Percentiles rank a stretch among this genome's conserved stretches.
These are phyloP conservation scores for Strix aluco DNA, from an alignment of 2,113 vertebrate genomes.

Conservation along the genomic window DNA sequence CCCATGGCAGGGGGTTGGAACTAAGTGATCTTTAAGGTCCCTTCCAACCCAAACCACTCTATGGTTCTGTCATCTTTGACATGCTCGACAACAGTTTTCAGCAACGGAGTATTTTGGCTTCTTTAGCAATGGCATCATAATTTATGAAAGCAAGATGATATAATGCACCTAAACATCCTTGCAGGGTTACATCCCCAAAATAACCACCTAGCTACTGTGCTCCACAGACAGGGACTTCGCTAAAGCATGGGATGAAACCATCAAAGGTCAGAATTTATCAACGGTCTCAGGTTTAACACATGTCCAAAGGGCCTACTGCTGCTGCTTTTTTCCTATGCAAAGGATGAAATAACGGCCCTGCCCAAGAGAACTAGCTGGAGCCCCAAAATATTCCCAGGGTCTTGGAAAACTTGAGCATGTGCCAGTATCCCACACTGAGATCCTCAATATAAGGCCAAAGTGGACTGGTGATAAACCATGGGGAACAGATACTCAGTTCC, in stretches of 20 bases:
- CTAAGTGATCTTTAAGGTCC: no score
- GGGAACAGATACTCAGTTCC: not conserved
- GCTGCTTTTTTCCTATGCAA: not conserved
- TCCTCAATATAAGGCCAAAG: not conserved
- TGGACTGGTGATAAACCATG: not conserved
- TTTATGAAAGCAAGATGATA: not conserved
- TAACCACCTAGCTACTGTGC: not conserved
- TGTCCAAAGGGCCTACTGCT: not conserved
- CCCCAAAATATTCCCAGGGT: not conserved
- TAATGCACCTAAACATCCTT: not conserved
- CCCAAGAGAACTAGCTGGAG: not conserved
- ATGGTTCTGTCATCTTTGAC: not conserved
- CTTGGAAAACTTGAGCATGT: not conserved
- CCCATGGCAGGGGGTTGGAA: no score
- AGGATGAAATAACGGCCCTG: not conserved
- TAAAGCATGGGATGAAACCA: not conserved
- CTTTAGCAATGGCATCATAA: not conserved
- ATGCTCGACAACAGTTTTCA: not conserved
- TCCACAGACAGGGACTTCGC: not conserved
- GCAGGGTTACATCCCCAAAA: not conserved
- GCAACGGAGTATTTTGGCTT: not conserved
- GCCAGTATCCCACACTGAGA: no score
- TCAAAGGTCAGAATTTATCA: not conserved
- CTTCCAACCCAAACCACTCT: no score
- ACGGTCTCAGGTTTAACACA: not conserved